Base-by-base conservation (phyloP, 1,140 invertebrate species). In the Platorchestia sp. region DNA sequence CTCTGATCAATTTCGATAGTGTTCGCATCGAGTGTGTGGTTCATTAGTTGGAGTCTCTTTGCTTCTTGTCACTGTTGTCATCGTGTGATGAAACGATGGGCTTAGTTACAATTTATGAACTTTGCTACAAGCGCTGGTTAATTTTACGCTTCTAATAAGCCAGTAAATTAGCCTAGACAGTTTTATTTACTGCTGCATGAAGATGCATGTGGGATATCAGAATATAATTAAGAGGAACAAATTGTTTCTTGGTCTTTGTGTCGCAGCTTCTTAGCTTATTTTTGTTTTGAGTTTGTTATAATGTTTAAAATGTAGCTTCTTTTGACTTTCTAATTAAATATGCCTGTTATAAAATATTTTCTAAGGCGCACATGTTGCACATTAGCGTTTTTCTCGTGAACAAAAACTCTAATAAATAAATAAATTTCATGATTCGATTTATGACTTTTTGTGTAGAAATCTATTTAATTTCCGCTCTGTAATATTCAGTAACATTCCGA, bases 31-130 rank as follows among this genome's bases (percentile, higher is more conserved):
- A 90, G 44, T 90, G 87, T 90, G 44, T 90, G 42, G 87, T 90
- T 90, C 87, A 90, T 90, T 90, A 90, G 87, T 90, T 90, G 87
- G 86, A 44, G 87, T 90, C 87, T 90, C 41, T 90, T 90, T 90
- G 87, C 87, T 45, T 42, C 87, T 90, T 90, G 87, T 90, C 87
- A 90, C 41, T 90, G 87, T 90, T 90, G 41, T 90, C 87, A 90
- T 90, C 27, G 27, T 45, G 41, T 41, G 87, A 90, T 75, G 59
- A 75, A 75, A 75, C 59, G 59, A 75, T 75, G 59, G 36, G 59
- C 59, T 75, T 75, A 75, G 59, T 75, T 75, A 75, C 59, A 36
- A 75, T 75, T 75, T 75, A 75, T 75, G 59, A 75, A 75, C 59
- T 22, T 75, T 75, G 59, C 59, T 75, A 75, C 59, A 75, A 75